These are phyloP conservation scores for Aythya fuligula DNA, from an alignment of 2,797 vertebrate genomes.

Conservation along the genomic window DNA sequence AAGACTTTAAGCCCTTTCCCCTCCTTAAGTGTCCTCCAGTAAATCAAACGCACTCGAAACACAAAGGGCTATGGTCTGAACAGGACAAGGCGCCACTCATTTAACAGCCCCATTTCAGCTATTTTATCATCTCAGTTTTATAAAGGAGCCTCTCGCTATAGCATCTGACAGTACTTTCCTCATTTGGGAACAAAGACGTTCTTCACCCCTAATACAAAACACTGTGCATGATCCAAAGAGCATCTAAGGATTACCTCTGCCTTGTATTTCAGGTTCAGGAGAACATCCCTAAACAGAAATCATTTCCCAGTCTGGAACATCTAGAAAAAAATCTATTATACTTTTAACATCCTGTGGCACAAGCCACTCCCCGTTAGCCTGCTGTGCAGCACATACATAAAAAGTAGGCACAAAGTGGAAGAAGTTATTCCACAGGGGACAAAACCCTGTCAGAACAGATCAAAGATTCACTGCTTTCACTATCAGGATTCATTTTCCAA, in stretches of 20 bases:
- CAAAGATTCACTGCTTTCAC: neutral
- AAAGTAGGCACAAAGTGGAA: neutral
- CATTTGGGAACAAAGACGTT: neutral
- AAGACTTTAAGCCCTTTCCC: neutral
- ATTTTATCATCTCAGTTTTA: neutral
- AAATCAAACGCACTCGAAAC: neutral
- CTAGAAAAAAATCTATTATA: neutral
- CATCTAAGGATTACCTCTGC: neutral
- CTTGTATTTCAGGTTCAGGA: neutral
- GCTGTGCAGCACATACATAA: neutral
- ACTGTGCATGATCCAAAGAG: neutral
- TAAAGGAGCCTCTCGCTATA: neutral
- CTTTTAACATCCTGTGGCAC: neutral
- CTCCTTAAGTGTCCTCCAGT: neutral
- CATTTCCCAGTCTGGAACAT: neutral
- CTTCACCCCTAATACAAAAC: neutral
- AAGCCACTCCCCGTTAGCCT: neutral
- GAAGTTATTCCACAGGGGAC: neutral
- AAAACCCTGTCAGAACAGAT: neutral
- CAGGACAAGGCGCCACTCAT: neutral
- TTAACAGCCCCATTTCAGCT: neutral
- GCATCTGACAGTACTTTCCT: neutral
- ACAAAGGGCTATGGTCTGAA: neutral
- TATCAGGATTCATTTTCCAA: neutral
- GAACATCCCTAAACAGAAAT: neutral